Conservation (phyloP, 2,888 invertebrate species). For the Branchipolynoe longqiensis region DNA sequence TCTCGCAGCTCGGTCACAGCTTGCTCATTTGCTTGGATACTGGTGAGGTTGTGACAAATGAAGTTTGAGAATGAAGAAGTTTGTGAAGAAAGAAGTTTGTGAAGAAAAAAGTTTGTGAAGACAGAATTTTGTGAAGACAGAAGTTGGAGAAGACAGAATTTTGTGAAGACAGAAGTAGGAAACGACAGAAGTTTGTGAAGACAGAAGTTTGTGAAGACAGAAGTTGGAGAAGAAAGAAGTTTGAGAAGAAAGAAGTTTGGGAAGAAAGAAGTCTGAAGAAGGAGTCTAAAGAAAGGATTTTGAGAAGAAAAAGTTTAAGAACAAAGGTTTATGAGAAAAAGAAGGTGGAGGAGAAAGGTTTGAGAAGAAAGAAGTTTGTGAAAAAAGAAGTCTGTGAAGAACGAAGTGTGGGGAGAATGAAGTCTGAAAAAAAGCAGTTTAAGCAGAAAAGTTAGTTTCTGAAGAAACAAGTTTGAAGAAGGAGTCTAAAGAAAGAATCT, state of each 20-base stretch:
- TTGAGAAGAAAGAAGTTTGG: neutral
- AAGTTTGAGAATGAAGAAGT: neutral
- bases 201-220: neutral
- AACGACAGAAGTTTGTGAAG: neutral
- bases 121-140: neutral
- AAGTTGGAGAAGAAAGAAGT: neutral
- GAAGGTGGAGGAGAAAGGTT: neutral
- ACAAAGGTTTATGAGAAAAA: conserved; percentile 25
- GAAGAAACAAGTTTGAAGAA: conserved; percentile 3
- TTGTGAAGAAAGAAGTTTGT: neutral
- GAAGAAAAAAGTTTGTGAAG: conserved; percentile 10
- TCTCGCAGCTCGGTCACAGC: too few species aligned
- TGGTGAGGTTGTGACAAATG: neutral
- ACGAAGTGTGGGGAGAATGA: neutral
- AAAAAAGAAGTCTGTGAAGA: conserved; percentile 12
- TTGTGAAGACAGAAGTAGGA: neutral
- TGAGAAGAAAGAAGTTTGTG: neutral
- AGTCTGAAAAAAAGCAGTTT: neutral
- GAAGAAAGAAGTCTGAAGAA: neutral
- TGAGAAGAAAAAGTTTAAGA: neutral
- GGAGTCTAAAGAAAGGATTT: neutral
- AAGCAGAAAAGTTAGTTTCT: neutral
- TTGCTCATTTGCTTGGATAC: too few species aligned
- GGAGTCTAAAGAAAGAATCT: neutral
- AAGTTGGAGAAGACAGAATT: neutral